Base-by-base conservation (phyloP, 2,797 vertebrate genomes). In the Ctenosaura bakeri region DNA sequence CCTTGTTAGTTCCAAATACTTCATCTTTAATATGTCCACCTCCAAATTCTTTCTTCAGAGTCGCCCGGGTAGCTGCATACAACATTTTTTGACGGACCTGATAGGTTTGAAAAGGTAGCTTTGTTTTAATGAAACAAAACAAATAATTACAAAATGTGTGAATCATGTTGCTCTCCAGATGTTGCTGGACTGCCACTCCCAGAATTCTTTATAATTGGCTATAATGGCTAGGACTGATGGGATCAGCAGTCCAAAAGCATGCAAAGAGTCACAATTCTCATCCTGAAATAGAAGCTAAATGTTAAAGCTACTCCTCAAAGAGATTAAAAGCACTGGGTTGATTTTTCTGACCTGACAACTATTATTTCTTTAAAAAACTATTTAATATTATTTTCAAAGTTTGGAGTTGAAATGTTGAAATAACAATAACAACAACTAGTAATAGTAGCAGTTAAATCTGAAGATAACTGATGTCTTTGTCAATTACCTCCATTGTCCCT, bases 51-150 rank as follows among this genome's bases (percentile, higher is more conserved):
- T 99, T 99, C 96, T 99, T 99, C 93, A 99, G 94, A 1, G 99
- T 99, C 88, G 99, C 98, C 97, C 98, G 98, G 84, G 99, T 99
- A 96, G 99, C 99, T 94, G 99, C 99, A 93, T 99, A 99, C 89
- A 99, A 96, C 99, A 99, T 99, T 97, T 99, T 99, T 42, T 98
- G 98, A 93, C 99, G 98, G 96, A 99, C 98, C 99, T 99, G 95
- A 79, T 42, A 87, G 2, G 59, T 26, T 86, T 87, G 92, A 88
- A 92, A n/a, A 94, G 71, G 71, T 62, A 18, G 90, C 6, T 80
- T 59, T 69, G 54, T n/a, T 16, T 56, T 4, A 59, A 32, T 13
- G 2, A 26, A 89, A 24, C 10, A 24, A 50, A 79, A 52, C 29
- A 82, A 85, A 69, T 32, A 0, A 32, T 69, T 29, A 69, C 66